Base-by-base conservation (phyloP, 2,888 invertebrate genomes). In the Sinhomidia bicolor region DNA sequence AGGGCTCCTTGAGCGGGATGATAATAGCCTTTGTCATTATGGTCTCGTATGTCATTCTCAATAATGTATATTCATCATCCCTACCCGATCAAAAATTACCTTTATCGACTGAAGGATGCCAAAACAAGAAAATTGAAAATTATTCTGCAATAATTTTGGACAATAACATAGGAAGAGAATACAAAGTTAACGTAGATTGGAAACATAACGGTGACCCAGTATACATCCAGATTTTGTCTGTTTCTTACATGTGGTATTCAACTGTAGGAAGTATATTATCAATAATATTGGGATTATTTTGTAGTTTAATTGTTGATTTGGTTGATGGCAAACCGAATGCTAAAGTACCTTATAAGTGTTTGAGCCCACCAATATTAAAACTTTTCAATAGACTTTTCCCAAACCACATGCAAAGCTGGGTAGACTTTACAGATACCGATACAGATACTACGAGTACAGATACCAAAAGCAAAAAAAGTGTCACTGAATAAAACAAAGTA, bases 181-280 rank as follows among this genome's bases (percentile, higher is more conserved):
- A 26, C 23, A 78, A 17, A 85, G 76, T 10, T 68, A 74, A 78
- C 12, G 12, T 62, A 6, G 79, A 76, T 17, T 92, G 92, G 92
- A 92, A 91, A 86, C 57, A 91, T 23, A 51, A 84, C 2, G 90
- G 84, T 9, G 87, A 91, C 41, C 54, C 87, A 0, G 29, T 68
- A 6, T 23, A 89, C 4, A 81, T 90, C 14, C 54, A 85, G 47
- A 9, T 90, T 41, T 62, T 90, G 32, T 90, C 89, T 10, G 86
- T 93, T 14, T 93, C 93, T 2, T 93, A 93, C 90, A 90, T 93
- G 87, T 93, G 93, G 93, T 93, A 93, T 88, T 92, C 93, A 7
- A 91, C 93, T 44, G 84, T 93, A 54, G 92, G 93, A 0, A 91
- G 92, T 36, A 23, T 92, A 17, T 85, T 93, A 20, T 93, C 93